A percentile compares a stretch with the other conserved stretches of the same genome.
Evolutionary conservation across 2,888 invertebrate species (phyloP).

Genomic region (Sthenelais limicola): DNA sequence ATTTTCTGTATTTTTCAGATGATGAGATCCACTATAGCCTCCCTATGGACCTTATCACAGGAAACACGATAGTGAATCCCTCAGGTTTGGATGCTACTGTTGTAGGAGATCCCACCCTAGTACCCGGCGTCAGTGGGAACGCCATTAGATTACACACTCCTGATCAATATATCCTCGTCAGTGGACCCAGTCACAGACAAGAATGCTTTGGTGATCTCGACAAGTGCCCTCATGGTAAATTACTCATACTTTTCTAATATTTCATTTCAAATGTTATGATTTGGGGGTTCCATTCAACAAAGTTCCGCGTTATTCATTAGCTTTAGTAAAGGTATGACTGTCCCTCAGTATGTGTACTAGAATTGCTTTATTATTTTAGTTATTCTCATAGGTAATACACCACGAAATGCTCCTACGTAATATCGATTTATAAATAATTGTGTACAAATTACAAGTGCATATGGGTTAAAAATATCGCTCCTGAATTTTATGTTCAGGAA

Average conservation of each 20-base stretch:
- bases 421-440: too few relatives aligned
- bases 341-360: too few relatives aligned
- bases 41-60: constrained; percentile 64
- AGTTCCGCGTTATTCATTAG: too few relatives aligned
- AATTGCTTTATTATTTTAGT: too few relatives aligned
- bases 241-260: background rate
- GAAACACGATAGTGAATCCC: constrained; percentile 59
- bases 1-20: too few relatives aligned
- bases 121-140: constrained; percentile 59
- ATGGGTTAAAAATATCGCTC: too few relatives aligned
- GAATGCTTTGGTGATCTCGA: constrained; percentile 70
- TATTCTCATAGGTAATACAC: too few relatives aligned
- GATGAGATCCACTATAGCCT: constrained; percentile 61
- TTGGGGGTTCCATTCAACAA: too few relatives aligned
- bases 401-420: too few relatives aligned
- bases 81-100: constrained; percentile 67
- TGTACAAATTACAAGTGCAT: too few relatives aligned
- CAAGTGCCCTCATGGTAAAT: constrained; percentile 60
- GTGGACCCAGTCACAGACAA: constrained; percentile 64
- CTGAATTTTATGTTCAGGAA: too few relatives aligned
- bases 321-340: too few relatives aligned
- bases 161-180: constrained; percentile 60
- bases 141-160: constrained; percentile 62
- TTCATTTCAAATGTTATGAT: background rate
- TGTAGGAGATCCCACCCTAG: constrained; percentile 53